A percentile compares a stretch with the other conserved stretches of the same genome.
Conservation (phyloP, 2,797 vertebrate species). For the Microchirus variegatus region DNA sequence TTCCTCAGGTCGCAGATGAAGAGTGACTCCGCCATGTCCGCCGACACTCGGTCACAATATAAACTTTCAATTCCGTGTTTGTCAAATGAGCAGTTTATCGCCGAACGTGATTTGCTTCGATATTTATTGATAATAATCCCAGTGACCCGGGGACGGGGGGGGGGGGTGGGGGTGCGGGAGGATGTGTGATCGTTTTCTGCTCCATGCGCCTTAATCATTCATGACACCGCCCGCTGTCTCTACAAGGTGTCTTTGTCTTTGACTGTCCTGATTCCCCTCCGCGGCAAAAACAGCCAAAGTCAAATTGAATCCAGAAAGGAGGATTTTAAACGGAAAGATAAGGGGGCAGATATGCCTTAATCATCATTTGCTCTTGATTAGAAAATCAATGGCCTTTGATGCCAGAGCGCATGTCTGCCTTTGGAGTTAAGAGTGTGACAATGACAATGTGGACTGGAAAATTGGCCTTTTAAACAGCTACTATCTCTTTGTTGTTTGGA, state of each 20-base stretch:
- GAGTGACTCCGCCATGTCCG: slow-evolving; percentile 21
- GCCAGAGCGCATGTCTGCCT: slow-evolving; percentile 82
- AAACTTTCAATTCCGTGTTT: slow-evolving; percentile 27
- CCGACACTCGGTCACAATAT: slow-evolving; percentile 32
- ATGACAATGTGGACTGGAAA: slow-evolving; percentile 83
- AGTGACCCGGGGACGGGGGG: slow-evolving; percentile 50
- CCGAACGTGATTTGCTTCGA: slow-evolving; percentile 32
- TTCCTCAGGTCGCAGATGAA: slow-evolving; percentile 34
- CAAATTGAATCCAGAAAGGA: slow-evolving; percentile 82
- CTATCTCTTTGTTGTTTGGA: slow-evolving; percentile 81
- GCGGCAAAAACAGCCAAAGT: slow-evolving; percentile 76
- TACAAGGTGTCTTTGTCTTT: slow-evolving; percentile 80
- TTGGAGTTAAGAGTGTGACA: slow-evolving; percentile 83
- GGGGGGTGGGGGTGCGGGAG: too few species aligned
- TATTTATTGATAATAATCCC: slow-evolving; percentile 41
- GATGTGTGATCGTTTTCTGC: slow-evolving; percentile 65
- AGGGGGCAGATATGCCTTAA: slow-evolving; percentile 84
- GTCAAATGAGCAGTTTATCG: slow-evolving; percentile 45
- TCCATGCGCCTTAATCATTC: slow-evolving; percentile 67
- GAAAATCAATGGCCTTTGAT: slow-evolving; percentile 88
- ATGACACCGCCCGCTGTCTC: slow-evolving; percentile 69
- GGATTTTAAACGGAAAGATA: slow-evolving; percentile 84
- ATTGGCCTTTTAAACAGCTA: slow-evolving; percentile 82
- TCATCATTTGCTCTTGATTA: slow-evolving; percentile 85
- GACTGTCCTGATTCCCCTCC: slow-evolving; percentile 70